Conservation (phyloP, 2,113 vertebrate genomes). For the Nipponia nippon region DNA sequence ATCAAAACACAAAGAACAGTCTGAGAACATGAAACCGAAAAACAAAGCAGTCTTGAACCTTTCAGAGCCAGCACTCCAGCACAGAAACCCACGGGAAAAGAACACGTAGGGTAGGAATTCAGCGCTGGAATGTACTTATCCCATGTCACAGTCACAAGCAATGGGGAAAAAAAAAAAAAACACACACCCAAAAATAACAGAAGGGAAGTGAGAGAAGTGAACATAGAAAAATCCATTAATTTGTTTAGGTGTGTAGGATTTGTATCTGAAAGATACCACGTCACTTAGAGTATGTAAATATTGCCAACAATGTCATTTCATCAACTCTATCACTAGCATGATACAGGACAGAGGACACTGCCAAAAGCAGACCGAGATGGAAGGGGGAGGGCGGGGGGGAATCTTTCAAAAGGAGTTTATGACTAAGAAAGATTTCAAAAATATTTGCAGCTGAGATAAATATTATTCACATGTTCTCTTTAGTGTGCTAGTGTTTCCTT, state of each 20-base stretch:
- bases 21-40: neutral
- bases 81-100: neutral
- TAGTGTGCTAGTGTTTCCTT: neutral
- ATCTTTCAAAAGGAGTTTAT: neutral
- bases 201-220: neutral
- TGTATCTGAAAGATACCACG: neutral
- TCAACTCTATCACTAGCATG: neutral
- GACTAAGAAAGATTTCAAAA: neutral
- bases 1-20: neutral
- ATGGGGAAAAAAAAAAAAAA: neutral
- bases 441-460: neutral
- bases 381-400: too few relatives aligned
- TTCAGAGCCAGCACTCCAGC: neutral
- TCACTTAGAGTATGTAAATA: neutral
- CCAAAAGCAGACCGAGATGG: neutral
- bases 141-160: neutral
- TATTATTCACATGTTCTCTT: neutral
- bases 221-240: neutral
- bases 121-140: neutral
- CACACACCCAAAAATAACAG: neutral
- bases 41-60: slow-evolving; percentile 12
- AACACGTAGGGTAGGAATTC: neutral
- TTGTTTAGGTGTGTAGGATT: neutral
- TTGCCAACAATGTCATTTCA: neutral
- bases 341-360: neutral